Evolutionary conservation across 2,113 vertebrate genomes (phyloP), one percentile per base, ranked within the genome.

Genomic region (Spea multiplicata): DNA sequence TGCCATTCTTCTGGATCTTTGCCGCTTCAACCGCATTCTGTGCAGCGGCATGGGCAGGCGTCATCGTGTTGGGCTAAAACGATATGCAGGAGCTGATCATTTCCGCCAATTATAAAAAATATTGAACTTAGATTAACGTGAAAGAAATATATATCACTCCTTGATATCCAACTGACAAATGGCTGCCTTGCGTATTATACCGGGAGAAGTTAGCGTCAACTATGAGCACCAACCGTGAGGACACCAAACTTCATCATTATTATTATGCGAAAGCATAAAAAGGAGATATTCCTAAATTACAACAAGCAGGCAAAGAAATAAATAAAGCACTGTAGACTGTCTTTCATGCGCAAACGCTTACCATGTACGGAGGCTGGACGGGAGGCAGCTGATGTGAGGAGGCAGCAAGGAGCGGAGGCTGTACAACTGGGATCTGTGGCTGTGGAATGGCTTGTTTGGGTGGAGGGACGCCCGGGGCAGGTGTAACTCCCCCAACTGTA

Each of bases 11-110:
- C 68, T 70, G 94, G 87, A 76, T 94, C 86, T 89, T 94, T 71
- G 95, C 95, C 0, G 91, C 90, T 73, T 96, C 94, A 82, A 97
- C 89, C 0, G 88, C 95, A 48, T 91, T 91, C 86, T 95, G 93
- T 30, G 95, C 94, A 0, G 94, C 95, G 45, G 91, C 88, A 52
- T 94, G 94, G 70, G 95, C 94, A 0, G 93, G 86, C 4, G 86
- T 89, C 72, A 88, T 83, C 78, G 48, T 68, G 64, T 78, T 44
- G 16, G 73, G 45, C 44, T 5, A 17, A 61, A 61, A 61, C 8
- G 5, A 61, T 12, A 8, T 61, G n/a, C 6, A 17, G n/a, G 30
- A 30, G 30, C 30, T 30, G 30, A 30, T 30, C 30, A 30, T 30
- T 30, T 30, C 30, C 30, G 30, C 30, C 30, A 30, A 30, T 30